A percentile compares a stretch with the other conserved stretches of the same genome.
These are phyloP conservation scores for Leptopilina boulardi DNA, from an alignment of 1,140 invertebrate species.

Conservation along the genomic window DNA sequence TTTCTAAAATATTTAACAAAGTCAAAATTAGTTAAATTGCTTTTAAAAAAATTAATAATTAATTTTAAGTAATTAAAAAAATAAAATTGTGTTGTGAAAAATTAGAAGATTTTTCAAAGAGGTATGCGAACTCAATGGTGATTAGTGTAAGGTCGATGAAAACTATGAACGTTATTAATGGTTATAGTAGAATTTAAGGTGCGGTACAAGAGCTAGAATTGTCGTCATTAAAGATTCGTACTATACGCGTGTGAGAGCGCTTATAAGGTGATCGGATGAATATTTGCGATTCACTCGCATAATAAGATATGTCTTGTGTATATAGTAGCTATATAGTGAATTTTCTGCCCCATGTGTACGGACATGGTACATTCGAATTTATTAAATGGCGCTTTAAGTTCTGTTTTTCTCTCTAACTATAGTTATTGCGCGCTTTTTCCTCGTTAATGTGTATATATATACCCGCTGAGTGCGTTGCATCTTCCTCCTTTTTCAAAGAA, in stretches of 20 bases:
- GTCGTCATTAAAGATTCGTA: conserved; percentile 43
- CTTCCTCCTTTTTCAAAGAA: not conserved
- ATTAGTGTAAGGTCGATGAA: not conserved
- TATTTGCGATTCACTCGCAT: conserved; percentile 55
- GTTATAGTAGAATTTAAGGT: not conserved
- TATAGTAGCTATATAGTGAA: conserved; percentile 44
- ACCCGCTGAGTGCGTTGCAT: not conserved
- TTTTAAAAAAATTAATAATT: too few relatives aligned
- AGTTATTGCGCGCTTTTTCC: conserved; percentile 26
- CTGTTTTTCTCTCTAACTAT: not conserved
- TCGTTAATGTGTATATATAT: not conserved
- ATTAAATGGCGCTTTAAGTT: conserved; percentile 58
- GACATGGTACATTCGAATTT: conserved; percentile 54
- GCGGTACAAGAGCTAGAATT: conserved; percentile 12
- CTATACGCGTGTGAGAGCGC: conserved; percentile 25
- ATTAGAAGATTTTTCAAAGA: not conserved
- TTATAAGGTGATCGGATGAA: conserved; percentile 44
- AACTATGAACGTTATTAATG: not conserved
- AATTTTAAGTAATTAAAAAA: too few relatives aligned
- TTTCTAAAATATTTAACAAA: too few relatives aligned
- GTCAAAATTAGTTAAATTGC: too few relatives aligned
- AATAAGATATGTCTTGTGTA: conserved; percentile 51
- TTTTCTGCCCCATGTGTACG: not conserved
- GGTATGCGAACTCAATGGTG: not conserved
- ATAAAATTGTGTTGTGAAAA: too few relatives aligned